These are phyloP conservation scores for Pipistrellus pipistrellus DNA, from an alignment of 2,797 vertebrate species.

Conservation along the genomic window DNA sequence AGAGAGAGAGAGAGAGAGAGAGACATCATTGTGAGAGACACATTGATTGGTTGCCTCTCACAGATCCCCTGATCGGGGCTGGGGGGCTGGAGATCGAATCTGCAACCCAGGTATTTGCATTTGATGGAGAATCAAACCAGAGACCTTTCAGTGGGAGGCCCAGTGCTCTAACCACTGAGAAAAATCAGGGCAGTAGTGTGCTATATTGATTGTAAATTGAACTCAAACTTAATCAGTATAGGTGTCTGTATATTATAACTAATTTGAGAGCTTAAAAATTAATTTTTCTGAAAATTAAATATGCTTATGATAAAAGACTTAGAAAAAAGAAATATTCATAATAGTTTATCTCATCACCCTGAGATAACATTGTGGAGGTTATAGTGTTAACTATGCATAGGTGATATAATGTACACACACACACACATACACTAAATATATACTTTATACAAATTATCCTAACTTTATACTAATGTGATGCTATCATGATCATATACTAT, in stretches of 20 bases:
- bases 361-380: neutral
- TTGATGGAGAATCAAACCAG: too few relatives aligned
- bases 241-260: neutral
- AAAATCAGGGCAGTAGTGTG: neutral
- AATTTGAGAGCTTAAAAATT: conserved; percentile 52
- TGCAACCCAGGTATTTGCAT: too few relatives aligned
- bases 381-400: conserved; percentile 2
- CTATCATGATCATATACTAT: neutral
- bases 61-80: too few relatives aligned
- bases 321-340: neutral
- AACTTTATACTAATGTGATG: neutral
- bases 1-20: too few relatives aligned
- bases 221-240: neutral
- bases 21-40: too few relatives aligned
- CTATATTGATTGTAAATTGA: neutral
- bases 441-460: neutral
- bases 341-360: neutral
- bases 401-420: neutral
- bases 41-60: too few relatives aligned
- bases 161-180: too few relatives aligned
- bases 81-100: too few relatives aligned
- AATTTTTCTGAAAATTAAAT: conserved; percentile 43
- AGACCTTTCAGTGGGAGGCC: too few relatives aligned
- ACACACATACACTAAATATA: neutral
- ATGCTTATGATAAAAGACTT: neutral